A percentile compares a stretch with the other conserved stretches of the same genome.
phyloP scores from a whole-genome alignment of 2,888 invertebrate species.

The Mylabris sibirica region DNA sequence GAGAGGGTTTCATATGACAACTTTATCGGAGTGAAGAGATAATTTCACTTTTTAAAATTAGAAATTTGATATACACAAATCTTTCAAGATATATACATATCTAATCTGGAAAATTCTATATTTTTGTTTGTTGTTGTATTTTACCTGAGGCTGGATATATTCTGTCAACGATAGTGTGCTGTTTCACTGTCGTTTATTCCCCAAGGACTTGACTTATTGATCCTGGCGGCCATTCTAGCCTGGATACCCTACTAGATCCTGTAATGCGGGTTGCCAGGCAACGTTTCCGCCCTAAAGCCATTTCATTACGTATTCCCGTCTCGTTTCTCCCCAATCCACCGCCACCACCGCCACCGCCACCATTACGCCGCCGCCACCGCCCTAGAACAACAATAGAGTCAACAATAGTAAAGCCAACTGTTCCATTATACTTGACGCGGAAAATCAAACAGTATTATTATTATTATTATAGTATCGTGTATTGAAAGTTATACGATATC shows the following conservation, averaged over 20 bases:
- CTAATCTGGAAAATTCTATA: background rate
- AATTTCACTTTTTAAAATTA: background rate
- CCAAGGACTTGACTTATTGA: constrained; percentile 61
- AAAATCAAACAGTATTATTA: background rate
- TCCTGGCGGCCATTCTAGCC: constrained; percentile 57
- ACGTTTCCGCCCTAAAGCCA: constrained; percentile 54
- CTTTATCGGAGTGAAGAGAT: background rate
- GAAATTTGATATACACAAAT: background rate
- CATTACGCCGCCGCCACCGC: constrained; percentile 26
- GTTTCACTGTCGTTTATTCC: constrained; percentile 34
- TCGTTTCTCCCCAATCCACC: constrained; percentile 25
- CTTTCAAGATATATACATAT: background rate
- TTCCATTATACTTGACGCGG: constrained; percentile 1
- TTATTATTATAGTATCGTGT: too few relatives aligned
- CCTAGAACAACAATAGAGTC: constrained; percentile 38
- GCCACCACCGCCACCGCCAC: constrained; percentile 9
- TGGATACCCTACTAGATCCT: constrained; percentile 50
- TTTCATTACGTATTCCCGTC: constrained; percentile 44
- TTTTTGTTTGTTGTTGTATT: background rate
- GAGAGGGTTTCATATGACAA: background rate
- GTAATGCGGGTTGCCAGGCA: constrained; percentile 55
- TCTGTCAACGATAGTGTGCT: constrained; percentile 3
- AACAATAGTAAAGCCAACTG: constrained; percentile 21
- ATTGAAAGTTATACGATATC: background rate
- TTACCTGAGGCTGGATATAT: background rate